phyloP scores from a whole-genome alignment of 2,797 vertebrate species.

The Nothura maculosa region DNA sequence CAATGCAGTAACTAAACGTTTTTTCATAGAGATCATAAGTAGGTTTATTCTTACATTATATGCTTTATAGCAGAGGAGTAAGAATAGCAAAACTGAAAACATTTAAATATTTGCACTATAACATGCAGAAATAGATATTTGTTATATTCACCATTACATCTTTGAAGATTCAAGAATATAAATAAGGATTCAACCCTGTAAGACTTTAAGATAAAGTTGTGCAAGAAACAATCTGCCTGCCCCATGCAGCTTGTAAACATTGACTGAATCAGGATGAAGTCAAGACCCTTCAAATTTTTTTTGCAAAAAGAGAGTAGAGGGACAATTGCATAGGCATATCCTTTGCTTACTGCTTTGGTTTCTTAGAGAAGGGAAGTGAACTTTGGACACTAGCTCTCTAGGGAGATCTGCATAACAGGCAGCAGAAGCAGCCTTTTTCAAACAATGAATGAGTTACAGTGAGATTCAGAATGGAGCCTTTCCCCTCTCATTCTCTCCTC shows the following conservation, averaged over 20 bases:
- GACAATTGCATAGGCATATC: background rate
- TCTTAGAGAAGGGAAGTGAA: background rate
- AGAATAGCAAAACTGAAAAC: background rate
- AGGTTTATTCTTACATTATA: background rate
- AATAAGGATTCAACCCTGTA: background rate
- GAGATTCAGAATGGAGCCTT: background rate
- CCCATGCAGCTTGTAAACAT: background rate
- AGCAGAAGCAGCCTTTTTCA: background rate
- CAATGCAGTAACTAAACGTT: background rate
- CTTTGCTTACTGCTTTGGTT: background rate
- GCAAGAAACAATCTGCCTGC: background rate
- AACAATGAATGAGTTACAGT: background rate
- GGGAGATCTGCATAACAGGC: background rate
- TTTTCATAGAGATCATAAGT: background rate
- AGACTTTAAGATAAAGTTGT: background rate
- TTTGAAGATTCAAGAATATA: background rate
- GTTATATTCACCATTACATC: background rate
- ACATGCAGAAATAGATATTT: fast-evolving
- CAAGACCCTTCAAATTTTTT: background rate
- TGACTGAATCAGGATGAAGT: background rate
- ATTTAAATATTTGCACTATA: background rate
- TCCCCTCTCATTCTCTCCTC: background rate
- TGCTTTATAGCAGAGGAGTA: background rate
- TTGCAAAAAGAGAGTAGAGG: background rate
- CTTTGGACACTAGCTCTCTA: background rate